A percentile compares a stretch with the other conserved stretches of the same genome.
Evolutionary conservation across 2,797 vertebrate genomes (phyloP).

Genomic region (Scarus forsteni): DNA sequence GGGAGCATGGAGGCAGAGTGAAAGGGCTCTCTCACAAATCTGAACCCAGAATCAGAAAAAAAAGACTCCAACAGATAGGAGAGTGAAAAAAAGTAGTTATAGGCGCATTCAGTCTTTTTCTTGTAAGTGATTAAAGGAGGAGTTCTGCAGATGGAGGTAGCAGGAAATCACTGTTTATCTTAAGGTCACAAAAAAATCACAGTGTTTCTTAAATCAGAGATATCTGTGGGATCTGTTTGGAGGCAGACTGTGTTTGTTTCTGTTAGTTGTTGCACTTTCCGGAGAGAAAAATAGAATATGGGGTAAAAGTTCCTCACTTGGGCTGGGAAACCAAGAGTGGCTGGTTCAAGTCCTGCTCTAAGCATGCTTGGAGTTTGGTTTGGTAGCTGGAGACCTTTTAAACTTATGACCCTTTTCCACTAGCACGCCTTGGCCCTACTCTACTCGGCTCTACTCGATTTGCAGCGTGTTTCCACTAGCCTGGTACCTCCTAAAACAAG

Average conservation of each 20-base stretch:
- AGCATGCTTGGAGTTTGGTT: no score
- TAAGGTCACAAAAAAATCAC: no score
- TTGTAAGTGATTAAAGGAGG: neutral
- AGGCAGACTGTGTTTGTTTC: neutral
- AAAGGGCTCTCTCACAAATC: slow-evolving; percentile 26
- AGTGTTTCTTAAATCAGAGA: neutral
- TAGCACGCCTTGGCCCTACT: no score
- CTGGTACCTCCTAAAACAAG: no score
- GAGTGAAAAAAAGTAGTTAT: slow-evolving; percentile 3
- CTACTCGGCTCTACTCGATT: no score
- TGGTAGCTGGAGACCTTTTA: no score
- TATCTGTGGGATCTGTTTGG: neutral
- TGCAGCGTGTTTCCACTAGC: no score
- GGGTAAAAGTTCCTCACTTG: no score
- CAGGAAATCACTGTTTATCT: neutral
- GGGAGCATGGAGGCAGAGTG: neutral
- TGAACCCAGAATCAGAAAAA: slow-evolving; percentile 18
- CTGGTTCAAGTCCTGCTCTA: no score
- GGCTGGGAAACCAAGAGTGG: no score
- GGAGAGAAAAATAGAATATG: no score
- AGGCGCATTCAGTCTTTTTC: neutral
- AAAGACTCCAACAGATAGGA: neutral
- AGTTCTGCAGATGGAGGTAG: neutral
- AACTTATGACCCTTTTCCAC: no score
- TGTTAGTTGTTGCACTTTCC: neutral